Evolutionary conservation across 2,888 invertebrate genomes (phyloP), one percentile per base, ranked within the genome.

Genomic region (Nemotelus pantherinus): DNA sequence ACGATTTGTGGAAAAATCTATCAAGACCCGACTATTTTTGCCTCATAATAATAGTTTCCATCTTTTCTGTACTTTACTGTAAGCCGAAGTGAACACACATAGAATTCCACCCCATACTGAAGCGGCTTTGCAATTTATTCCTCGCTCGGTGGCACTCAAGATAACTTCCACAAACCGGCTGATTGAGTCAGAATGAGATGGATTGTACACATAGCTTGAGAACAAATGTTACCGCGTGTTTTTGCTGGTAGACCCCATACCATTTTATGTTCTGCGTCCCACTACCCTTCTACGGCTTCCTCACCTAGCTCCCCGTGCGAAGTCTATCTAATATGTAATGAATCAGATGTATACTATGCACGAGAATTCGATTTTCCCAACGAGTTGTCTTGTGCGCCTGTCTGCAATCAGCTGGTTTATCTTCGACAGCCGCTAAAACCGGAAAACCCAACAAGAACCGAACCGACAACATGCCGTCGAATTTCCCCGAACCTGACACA

Each of bases 361-460:
- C 2, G 5, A 6, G 39, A 60, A 3, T 74, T 74, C 74, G 60
- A 74, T 60, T 74, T 74, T 60, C 47, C 41, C 39, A 63, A 60
- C 60, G 60, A n/a, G 48, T 60, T 63, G 10, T 70, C 43, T 68
- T 25, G 25, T 63, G 63, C 60, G 74, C 60, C 41, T 47, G 74
- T 41, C 47, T 41, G 48, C 48, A 74, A 74, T 74, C 74, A 74
- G 74, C 74, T 74, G 74, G 74, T 74, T 25, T 4, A 48, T 60
- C 74, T 48, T 60, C 70, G 39, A 55, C 70, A 55, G 39, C 70
- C 70, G 50, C 43, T 41, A 55, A 70, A 70, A 70, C 70, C 70
- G 70, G 70, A 70, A 67, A 70, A 53, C 70, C 53, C 53, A 43
- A 63, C 63, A 3, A 63, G 25, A 4, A 57, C 57, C 10, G 25